phyloP scores from a whole-genome alignment of 2,113 vertebrate genomes.

The Phylloscopus trochiloides region DNA sequence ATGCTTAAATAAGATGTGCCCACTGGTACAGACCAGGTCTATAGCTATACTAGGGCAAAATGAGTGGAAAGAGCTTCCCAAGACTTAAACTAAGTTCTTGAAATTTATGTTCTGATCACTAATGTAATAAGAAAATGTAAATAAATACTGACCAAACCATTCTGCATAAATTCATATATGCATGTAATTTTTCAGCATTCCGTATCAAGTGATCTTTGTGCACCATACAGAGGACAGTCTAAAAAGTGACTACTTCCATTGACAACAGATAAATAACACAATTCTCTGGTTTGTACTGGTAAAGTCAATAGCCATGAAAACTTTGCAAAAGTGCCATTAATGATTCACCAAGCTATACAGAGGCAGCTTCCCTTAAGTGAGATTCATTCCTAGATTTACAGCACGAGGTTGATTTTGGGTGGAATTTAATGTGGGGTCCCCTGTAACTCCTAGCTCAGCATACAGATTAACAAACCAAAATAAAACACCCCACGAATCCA shows the following conservation, averaged over 20 bases:
- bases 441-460: not conserved
- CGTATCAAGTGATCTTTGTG: not conserved
- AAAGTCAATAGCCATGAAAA: not conserved
- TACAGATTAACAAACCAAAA: not conserved
- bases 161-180: not conserved
- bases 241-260: not conserved
- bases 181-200: not conserved
- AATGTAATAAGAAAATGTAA: not conserved
- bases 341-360: not conserved
- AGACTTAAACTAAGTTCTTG: not conserved
- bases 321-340: not conserved
- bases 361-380: not conserved
- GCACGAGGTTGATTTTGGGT: not conserved
- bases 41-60: not conserved
- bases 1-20: not conserved
- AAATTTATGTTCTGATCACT: not conserved
- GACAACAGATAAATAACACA: not conserved
- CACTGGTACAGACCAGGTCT: not conserved
- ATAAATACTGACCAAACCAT: not conserved
- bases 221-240: not conserved
- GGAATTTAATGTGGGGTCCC: not conserved
- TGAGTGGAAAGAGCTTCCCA: not conserved
- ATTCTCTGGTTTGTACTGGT: not conserved
- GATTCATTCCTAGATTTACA: not conserved
- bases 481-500: not conserved